Evolutionary conservation across 2,888 invertebrate genomes (phyloP), one percentile per base, ranked within the genome.

Genomic region (Ferrisia virgata): DNA sequence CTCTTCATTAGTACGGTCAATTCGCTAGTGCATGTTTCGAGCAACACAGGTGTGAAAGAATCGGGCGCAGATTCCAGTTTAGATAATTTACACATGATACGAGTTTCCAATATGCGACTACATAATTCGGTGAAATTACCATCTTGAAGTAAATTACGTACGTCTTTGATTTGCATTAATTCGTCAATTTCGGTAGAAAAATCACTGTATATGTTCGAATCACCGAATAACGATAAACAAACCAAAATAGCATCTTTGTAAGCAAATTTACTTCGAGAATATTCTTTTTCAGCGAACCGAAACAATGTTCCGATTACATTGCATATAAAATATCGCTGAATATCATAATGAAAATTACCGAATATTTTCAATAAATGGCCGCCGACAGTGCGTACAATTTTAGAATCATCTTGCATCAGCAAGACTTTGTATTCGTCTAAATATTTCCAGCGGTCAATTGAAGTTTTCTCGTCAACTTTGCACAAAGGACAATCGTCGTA

Each of bases 301-400:
- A 92, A 92, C 0, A 91, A 91, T 0, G 92, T 92, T 87, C 91
- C 91, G 82, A 92, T 91, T 0, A 93, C 91, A 82, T 90, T 89
- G 85, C 91, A 91, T 0, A 93, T 89, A 22, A 93, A 88, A 86
- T 92, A 91, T 58, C 90, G 90, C 85, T 91, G 91, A 87, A 92
- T 90, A 85, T 90, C 89, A 81, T 88, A 89, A 0, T 90, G 90
- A 79, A 91, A 91, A 22, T 90, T 90, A 0, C 91, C 91, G 0
- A 91, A 91, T 15, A 92, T 90, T 85, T 91, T 90, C 11, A 92
- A 88, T 13, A 93, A 87, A 86, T 93, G 93, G 8, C 89, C 89
- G 85, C 92, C 91, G 0, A 92, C 89, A 0, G 90, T 89, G 86
- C 91, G 91, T n/a, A 91, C 89, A 0, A 92, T 89, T 85, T 89